Evolutionary conservation across 2,113 vertebrate species (phyloP), one percentile per base, ranked within the genome.

Genomic region (Scatophagus argus): DNA sequence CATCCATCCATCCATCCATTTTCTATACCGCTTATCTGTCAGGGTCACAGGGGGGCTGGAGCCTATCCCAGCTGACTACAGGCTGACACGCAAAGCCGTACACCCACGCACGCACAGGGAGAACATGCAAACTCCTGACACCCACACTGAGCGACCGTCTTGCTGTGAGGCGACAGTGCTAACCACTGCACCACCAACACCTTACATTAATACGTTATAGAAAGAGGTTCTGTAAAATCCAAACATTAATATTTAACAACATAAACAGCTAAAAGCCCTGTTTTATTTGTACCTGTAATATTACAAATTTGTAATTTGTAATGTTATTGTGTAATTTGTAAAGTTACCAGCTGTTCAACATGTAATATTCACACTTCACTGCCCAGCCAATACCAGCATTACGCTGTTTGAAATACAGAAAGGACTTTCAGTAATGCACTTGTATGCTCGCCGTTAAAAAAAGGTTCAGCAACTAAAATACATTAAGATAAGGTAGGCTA

Each of bases 151-250:
- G 2, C 19, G n/a, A n/a, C 11, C 5, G 9, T 16, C 8, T 56
- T 46, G 46, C 68, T 11, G 39, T 31, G 4, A 19, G 5, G 21
- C 21, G n/a, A n/a, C n/a, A n/a, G n/a, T n/a, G n/a, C n/a, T n/a
- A n/a, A n/a, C n/a, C n/a, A n/a, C n/a, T n/a, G n/a, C n/a, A n/a
- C n/a, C n/a, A n/a, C n/a, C n/a, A n/a, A n/a, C n/a, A n/a, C n/a
- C n/a, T n/a, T n/a, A 27, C 58, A 64, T 74, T 43, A 61, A 82
- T 74, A 82, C n/a, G n/a, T 82, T 71, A 66, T 31, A 56, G n/a
- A 71, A 46, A 61, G n/a, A n/a, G n/a, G 47, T 9, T 46, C 46
- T 21, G 46, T 61, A 29, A 60, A 62, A 44, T 14, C 16, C 8
- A 29, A 5, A 7, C 65, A 59, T 76, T 27, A 58, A 76, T 82